A percentile compares a stretch with the other conserved stretches of the same genome.
phyloP scores from a whole-genome alignment of 2,888 invertebrate genomes.

The Zaprionus obscuricornis region DNA sequence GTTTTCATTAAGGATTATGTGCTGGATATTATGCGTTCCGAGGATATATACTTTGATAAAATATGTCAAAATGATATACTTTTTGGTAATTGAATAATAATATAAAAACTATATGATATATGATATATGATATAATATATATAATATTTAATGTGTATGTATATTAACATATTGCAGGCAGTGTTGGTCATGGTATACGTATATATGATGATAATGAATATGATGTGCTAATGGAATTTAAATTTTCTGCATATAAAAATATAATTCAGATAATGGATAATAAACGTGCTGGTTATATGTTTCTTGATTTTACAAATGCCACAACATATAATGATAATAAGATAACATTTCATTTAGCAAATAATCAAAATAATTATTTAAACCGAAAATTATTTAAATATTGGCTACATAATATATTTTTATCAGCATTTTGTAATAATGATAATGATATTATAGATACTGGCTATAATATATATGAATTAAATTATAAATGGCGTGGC shows the following conservation, averaged over 20 bases:
- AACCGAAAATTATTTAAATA: conserved; percentile 6
- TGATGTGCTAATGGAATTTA: conserved; percentile 59
- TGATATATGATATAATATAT: background rate
- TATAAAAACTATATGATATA: background rate
- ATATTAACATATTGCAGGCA: conserved; percentile 42
- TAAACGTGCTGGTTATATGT: conserved; percentile 48
- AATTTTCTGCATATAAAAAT: conserved; percentile 30
- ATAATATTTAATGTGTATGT: background rate
- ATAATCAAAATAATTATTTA: conserved; percentile 12
- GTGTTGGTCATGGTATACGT: conserved; percentile 49
- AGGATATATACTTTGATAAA: conserved; percentile 5
- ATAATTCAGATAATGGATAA: conserved; percentile 24
- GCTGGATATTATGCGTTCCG: conserved; percentile 15
- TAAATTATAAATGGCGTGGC: conserved; percentile 40
- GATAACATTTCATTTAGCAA: conserved; percentile 14
- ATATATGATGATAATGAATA: conserved; percentile 53
- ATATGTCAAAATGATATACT: conserved; percentile 5
- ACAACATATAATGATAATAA: background rate
- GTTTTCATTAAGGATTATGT: conserved; percentile 28
- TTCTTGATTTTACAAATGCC: conserved; percentile 43
- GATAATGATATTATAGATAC: background rate
- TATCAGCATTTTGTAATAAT: background rate
- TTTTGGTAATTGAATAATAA: conserved; percentile 27
- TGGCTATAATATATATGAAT: conserved; percentile 13
- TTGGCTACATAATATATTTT: conserved; percentile 37